Conservation (phyloP, 2,888 invertebrate species). For the Microdon myrmicae region DNA sequence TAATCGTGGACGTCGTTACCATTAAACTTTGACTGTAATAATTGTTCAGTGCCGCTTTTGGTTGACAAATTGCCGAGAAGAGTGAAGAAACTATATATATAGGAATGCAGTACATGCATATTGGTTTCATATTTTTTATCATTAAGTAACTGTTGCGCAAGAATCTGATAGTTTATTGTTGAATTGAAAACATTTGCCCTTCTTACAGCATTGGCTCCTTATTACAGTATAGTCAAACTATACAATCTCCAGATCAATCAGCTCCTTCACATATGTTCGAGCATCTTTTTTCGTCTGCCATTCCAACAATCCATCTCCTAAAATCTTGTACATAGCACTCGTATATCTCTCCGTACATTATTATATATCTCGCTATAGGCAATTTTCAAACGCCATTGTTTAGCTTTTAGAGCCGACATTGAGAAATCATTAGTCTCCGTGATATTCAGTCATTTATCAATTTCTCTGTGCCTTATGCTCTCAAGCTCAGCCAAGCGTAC, state of each 20-base stretch:
- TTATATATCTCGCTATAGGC: not conserved
- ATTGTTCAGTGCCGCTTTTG: too few species aligned
- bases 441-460: constrained; percentile 22
- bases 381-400: constrained; percentile 13
- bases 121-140: too few species aligned
- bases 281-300: not conserved
- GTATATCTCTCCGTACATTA: constrained; percentile 6
- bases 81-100: too few species aligned
- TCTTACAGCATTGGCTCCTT: too few species aligned
- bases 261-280: constrained; percentile 1
- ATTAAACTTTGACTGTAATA: too few species aligned
- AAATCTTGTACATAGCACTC: constrained; percentile 6
- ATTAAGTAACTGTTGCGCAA: too few species aligned
- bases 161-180: too few species aligned
- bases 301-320: constrained; percentile 18
- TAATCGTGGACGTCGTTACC: too few species aligned
- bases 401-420: constrained; percentile 9
- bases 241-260: constrained; percentile 10
- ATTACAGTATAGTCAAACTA: too few species aligned
- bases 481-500: constrained; percentile 4
- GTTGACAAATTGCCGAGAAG: too few species aligned
- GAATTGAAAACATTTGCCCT: too few species aligned
- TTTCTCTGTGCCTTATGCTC: constrained; percentile 11
- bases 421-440: constrained; percentile 7
- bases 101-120: too few species aligned